phyloP scores from a whole-genome alignment of 2,797 vertebrate genomes.

The Urocyon cinereoargenteus region DNA sequence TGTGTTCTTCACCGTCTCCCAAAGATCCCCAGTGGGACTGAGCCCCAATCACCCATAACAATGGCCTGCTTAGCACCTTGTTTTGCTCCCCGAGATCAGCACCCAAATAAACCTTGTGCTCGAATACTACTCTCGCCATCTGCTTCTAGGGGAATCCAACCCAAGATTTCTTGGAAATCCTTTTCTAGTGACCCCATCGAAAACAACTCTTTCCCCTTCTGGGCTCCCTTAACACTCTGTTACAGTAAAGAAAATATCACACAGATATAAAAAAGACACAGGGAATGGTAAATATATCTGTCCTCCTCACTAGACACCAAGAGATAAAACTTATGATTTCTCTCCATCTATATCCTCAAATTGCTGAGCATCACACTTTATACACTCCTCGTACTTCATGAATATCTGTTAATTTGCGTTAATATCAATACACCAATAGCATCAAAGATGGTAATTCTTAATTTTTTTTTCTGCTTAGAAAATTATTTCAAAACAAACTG shows the following conservation, averaged over 20 bases:
- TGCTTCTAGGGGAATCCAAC: not conserved
- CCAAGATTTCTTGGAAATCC: not conserved
- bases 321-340: slow-evolving; percentile 28
- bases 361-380: not conserved
- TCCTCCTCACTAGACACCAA: not conserved
- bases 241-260: not conserved
- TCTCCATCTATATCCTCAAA: slow-evolving; percentile 8
- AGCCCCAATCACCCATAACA: not conserved
- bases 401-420: slow-evolving; percentile 58
- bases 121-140: not conserved
- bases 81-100: not conserved
- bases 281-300: not conserved
- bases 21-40: not conserved
- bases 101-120: slow-evolving; percentile 1
- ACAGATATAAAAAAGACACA: slow-evolving; percentile 22
- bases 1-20: not conserved
- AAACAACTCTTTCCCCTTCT: slow-evolving; percentile 28
- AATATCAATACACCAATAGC: not conserved
- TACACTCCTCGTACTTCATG: slow-evolving; percentile 40
- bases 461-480: slow-evolving; percentile 31
- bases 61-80: not conserved
- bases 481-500: slow-evolving; percentile 36
- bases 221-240: not conserved
- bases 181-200: slow-evolving; percentile 17
- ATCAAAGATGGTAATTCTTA: slow-evolving; percentile 34